Evolutionary conservation across 2,797 vertebrate genomes (phyloP).

Genomic region (Sus cebifrons): DNA sequence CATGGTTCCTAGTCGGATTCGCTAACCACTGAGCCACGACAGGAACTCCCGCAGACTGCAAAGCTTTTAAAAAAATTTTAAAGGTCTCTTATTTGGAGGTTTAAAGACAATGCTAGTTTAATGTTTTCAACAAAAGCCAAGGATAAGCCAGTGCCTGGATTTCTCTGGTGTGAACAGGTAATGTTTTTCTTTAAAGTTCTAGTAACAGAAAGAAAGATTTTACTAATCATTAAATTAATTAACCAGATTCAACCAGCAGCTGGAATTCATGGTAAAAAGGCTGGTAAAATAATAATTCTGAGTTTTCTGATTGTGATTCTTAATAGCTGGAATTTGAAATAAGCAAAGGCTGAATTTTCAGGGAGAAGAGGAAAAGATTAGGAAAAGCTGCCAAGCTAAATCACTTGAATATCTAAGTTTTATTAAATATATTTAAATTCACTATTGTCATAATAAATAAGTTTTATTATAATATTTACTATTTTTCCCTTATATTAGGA

Average conservation of each 20-base stretch:
- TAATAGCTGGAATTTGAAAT: constrained; percentile 51
- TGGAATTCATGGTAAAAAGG: not conserved
- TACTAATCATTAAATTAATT: not conserved
- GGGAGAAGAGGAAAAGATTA: not conserved
- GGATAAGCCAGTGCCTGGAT: not conserved
- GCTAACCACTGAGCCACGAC: too few relatives aligned
- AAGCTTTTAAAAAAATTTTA: not conserved
- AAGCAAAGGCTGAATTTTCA: constrained; percentile 2
- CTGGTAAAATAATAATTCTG: constrained; percentile 56
- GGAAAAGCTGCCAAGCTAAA: not conserved
- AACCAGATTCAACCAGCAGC: not conserved
- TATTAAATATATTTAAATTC: constrained; percentile 37
- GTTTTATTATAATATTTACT: constrained; percentile 37
- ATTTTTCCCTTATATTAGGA: not conserved
- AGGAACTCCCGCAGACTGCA: not conserved
- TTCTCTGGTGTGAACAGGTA: not conserved
- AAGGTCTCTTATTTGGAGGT: constrained; percentile 31
- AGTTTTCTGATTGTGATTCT: constrained; percentile 25
- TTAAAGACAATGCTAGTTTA: constrained; percentile 36
- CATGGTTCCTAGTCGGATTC: too few relatives aligned
- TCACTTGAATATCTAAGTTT: constrained; percentile 23
- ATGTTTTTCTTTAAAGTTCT: constrained; percentile 41
- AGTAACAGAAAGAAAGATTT: not conserved
- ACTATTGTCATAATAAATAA: not conserved
- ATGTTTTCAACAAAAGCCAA: not conserved